Conservation (phyloP, 2,113 vertebrate genomes). For the Apaloderma vittatum region DNA sequence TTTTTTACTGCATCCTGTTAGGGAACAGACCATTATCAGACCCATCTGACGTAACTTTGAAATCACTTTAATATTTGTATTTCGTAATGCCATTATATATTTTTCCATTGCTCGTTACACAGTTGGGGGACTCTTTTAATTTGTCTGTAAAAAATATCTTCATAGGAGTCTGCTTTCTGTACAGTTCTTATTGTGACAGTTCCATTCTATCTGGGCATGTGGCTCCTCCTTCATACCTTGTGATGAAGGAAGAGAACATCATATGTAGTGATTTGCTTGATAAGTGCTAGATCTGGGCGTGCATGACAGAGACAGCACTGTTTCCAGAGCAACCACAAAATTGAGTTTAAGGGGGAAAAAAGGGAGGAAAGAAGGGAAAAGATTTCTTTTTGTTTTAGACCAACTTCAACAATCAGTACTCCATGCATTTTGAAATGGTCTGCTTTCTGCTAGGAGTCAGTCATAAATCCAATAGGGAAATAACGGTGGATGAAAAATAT, state of each 20-base stretch:
- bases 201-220: not conserved
- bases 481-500: not conserved
- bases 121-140: not conserved
- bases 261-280: not conserved
- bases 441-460: not conserved
- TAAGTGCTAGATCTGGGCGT: slow-evolving; percentile 11
- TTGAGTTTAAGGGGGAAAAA: not conserved
- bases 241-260: slow-evolving; percentile 34
- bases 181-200: not conserved
- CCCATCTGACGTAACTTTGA: not conserved
- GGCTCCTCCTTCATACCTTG: slow-evolving; percentile 10
- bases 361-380: not conserved
- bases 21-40: not conserved
- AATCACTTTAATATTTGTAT: not conserved
- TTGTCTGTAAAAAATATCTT: not conserved
- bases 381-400: not conserved
- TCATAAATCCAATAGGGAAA: not conserved
- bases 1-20: not conserved
- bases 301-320: slow-evolving; percentile 21
- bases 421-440: not conserved
- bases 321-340: slow-evolving; percentile 39
- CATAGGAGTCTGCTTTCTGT: not conserved
- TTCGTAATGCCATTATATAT: not conserved
- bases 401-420: not conserved
- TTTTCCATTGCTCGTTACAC: not conserved